A percentile compares a stretch with the other conserved stretches of the same genome.
phyloP scores from a whole-genome alignment of 1,140 invertebrate species.

The Centruroides vittatus region DNA sequence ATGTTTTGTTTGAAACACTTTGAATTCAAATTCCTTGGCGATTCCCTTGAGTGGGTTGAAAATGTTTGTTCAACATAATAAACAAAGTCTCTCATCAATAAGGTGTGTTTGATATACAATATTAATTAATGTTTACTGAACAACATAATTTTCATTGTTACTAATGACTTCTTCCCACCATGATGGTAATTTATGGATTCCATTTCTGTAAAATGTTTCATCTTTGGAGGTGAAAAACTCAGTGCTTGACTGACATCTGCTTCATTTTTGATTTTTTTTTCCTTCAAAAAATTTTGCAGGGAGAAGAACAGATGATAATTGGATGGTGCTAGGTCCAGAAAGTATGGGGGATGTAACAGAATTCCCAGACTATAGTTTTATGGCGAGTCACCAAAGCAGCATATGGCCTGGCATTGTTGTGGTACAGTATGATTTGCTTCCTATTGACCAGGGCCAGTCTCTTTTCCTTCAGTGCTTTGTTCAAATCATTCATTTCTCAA shows the following conservation, averaged over 20 bases:
- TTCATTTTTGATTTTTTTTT: slow-evolving; percentile 7
- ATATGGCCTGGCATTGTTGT: slow-evolving; percentile 22
- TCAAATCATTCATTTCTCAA: background rate
- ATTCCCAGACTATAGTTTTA: slow-evolving; percentile 29
- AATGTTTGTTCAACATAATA: no score
- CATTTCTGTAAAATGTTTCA: background rate
- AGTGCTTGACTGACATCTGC: background rate
- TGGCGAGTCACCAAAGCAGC: slow-evolving; percentile 7
- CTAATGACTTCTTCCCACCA: no score
- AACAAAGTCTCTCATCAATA: no score
- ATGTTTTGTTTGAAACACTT: no score
- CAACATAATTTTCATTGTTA: no score
- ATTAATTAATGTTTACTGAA: no score
- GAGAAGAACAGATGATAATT: slow-evolving; percentile 28
- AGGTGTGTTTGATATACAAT: no score
- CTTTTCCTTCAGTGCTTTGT: background rate
- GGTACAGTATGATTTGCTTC: slow-evolving; percentile 7
- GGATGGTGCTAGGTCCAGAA: slow-evolving; percentile 30
- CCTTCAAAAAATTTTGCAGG: slow-evolving; percentile 13
- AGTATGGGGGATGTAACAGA: slow-evolving; percentile 33
- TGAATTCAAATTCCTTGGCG: no score
- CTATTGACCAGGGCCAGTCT: background rate
- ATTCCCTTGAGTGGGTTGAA: no score
- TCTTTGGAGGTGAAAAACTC: slow-evolving; percentile 1
- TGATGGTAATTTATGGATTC: background rate